Evolutionary conservation across 35 echinoderm and acorn worm species (phyloP).

Genomic region (Heliocidaris erythrogramma): DNA sequence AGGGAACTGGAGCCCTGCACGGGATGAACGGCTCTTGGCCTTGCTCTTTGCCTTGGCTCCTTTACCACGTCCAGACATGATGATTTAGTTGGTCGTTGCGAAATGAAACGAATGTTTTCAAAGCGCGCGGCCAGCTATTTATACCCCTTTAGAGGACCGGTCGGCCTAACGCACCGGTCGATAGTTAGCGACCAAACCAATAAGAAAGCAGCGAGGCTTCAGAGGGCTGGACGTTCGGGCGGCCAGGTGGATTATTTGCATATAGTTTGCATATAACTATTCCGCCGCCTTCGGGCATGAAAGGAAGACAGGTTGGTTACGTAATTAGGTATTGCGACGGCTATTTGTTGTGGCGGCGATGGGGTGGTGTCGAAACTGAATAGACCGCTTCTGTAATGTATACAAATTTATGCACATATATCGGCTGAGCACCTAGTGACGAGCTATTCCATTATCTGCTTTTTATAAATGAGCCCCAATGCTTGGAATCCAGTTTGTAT

Average conservation of each 20-base stretch:
- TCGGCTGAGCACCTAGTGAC: too few species aligned
- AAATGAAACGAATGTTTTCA: not conserved
- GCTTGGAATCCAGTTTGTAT: too few species aligned
- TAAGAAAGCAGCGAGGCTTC: not conserved
- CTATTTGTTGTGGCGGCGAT: not conserved
- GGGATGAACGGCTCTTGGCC: constrained; percentile 61
- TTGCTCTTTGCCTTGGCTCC: constrained; percentile 55
- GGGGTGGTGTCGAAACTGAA: too few species aligned
- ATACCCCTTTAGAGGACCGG: not conserved
- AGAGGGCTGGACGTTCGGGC: not conserved
- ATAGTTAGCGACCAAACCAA: not conserved
- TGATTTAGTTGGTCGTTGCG: not conserved
- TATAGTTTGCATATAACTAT: not conserved
- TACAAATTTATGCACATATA: too few species aligned
- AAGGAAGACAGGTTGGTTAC: not conserved
- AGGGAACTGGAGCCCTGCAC: constrained; percentile 83
- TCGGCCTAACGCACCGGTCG: not conserved
- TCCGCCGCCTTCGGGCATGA: not conserved
- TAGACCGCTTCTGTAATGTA: too few species aligned
- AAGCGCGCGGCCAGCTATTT: not conserved
- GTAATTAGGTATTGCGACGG: not conserved
- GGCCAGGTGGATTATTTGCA: not conserved
- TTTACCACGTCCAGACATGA: constrained; percentile 82
- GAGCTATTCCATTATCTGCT: too few species aligned
- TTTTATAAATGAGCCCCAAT: too few species aligned